A percentile compares a stretch with the other conserved stretches of the same genome.
These are phyloP conservation scores for Capreolus pygargus DNA, from an alignment of 2,113 vertebrate genomes.

Conservation along the genomic window DNA sequence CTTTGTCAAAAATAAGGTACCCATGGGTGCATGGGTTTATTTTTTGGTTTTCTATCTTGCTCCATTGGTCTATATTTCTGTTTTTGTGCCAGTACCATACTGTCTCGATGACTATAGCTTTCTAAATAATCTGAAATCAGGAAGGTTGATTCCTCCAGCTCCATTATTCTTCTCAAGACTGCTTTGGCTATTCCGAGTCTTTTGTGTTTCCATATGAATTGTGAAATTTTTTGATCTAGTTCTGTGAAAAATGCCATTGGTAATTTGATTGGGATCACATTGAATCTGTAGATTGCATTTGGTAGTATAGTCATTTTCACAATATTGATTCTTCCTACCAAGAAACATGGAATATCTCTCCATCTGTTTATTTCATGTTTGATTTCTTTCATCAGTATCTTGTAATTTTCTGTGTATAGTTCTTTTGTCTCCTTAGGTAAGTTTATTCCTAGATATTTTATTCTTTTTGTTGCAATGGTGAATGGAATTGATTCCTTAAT, in stretches of 20 bases:
- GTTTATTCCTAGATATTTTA: not conserved
- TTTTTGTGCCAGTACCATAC: not conserved
- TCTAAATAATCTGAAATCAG: not conserved
- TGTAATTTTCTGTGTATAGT: not conserved
- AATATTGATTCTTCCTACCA: not conserved
- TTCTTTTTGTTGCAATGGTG: not conserved
- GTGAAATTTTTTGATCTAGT: not conserved
- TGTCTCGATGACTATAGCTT: not conserved
- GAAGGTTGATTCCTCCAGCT: not conserved
- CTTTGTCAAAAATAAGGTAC: not conserved
- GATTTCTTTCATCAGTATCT: not conserved
- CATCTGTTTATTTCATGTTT: not conserved
- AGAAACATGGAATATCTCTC: not conserved
- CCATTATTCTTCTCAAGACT: not conserved
- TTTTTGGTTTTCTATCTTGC: not conserved
- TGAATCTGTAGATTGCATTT: not conserved
- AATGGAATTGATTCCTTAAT: not conserved
- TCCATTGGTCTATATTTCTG: not conserved
- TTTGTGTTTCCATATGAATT: not conserved
- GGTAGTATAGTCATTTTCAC: not conserved
- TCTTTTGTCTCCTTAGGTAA: not conserved
- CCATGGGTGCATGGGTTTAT: not conserved
- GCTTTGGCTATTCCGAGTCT: not conserved
- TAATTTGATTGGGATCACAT: not conserved
- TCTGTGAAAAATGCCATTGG: not conserved